These are phyloP conservation scores for Gastrophryne carolinensis DNA, from an alignment of 2,797 vertebrate genomes.

Conservation along the genomic window DNA sequence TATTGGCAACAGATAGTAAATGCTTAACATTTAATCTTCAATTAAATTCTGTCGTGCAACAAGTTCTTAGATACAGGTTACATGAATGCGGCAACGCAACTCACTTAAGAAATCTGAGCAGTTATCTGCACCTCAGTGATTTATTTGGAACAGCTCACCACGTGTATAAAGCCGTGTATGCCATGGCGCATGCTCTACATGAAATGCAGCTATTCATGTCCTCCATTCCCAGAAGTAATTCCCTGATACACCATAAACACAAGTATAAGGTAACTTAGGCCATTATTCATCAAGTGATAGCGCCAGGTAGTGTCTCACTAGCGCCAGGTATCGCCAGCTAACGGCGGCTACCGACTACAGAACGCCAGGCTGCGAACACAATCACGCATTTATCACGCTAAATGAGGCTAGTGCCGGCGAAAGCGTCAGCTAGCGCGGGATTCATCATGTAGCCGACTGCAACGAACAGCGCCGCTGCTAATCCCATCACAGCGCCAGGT, in stretches of 20 bases:
- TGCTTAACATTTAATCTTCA: not conserved
- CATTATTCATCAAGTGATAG: no score
- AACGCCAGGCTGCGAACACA: no score
- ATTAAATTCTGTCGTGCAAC: not conserved
- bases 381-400: no score
- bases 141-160: not conserved
- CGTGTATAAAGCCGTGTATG: not conserved
- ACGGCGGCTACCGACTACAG: no score
- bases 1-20: not conserved
- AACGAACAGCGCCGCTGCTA: no score
- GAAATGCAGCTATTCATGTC: not conserved
- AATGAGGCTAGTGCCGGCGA: no score
- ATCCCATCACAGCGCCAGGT: no score
- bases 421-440: no score
- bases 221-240: not conserved
- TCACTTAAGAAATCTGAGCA: not conserved
- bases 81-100: not conserved
- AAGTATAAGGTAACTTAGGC: not conserved
- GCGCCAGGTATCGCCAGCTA: no score
- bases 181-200: conserved; percentile 6
- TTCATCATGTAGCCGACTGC: no score
- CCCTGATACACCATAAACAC: not conserved
- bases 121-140: not conserved
- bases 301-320: no score
- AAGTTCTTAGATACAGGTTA: not conserved